Conservation (phyloP, 1,140 invertebrate species). For the Harpegnathos saltator region DNA sequence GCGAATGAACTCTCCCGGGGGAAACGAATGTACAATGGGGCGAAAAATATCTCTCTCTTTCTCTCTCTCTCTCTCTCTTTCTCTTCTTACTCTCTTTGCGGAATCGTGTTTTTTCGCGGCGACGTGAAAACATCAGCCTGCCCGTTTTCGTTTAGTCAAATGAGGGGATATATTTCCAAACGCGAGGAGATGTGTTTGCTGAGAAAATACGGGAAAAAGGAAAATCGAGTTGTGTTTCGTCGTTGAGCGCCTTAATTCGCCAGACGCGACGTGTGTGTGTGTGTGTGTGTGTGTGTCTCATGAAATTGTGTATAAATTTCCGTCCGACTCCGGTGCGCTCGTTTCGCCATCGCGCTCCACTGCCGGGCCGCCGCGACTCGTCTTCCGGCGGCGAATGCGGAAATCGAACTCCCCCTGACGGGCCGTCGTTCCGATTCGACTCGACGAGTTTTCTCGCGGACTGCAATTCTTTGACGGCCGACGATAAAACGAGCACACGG, state of each 20-base stretch:
- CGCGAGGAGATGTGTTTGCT: no score
- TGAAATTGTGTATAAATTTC: no score
- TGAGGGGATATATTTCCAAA: no score
- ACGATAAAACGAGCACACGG: constrained; percentile 12
- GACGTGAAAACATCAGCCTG: background rate
- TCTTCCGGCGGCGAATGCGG: constrained; percentile 41
- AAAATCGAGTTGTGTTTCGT: no score
- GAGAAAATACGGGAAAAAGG: no score
- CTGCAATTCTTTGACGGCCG: constrained; percentile 32
- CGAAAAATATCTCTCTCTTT: constrained; percentile 26
- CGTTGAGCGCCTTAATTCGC: no score
- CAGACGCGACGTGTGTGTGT: no score
- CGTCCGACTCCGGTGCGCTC: background rate
- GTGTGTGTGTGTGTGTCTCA: no score
- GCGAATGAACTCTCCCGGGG: constrained; percentile 22
- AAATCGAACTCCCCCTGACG: constrained; percentile 56
- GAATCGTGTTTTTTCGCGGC: background rate
- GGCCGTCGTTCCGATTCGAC: constrained; percentile 14
- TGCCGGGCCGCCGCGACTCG: constrained; percentile 38
- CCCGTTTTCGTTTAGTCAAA: no score
- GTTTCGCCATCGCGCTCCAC: background rate
- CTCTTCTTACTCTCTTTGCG: no score
- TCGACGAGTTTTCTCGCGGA: constrained; percentile 10
- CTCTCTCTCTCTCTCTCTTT: no score
- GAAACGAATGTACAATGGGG: background rate